Conservation (phyloP, 2,113 vertebrate genomes). For the Apistogramma diplotaenia region DNA sequence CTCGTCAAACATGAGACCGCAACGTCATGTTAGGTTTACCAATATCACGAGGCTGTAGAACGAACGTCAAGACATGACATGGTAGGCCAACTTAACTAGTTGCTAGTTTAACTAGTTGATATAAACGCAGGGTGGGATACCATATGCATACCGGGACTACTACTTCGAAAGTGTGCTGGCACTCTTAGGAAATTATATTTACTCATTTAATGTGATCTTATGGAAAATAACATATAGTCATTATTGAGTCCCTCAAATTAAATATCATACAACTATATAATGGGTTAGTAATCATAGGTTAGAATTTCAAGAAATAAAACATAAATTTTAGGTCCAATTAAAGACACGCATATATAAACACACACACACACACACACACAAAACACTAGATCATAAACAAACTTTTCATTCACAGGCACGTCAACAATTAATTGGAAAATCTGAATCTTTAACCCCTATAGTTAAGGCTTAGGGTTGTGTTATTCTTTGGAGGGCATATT, state of each 20-base stretch:
- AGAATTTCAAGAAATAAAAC: neutral
- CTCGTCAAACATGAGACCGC: slow-evolving; percentile 60
- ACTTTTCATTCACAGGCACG: neutral
- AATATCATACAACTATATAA: neutral
- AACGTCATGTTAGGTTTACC: slow-evolving; percentile 84
- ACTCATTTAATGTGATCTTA: neutral
- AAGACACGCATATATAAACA: neutral
- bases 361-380: too few species aligned
- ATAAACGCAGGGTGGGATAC: slow-evolving; percentile 23
- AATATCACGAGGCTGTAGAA: slow-evolving; percentile 78
- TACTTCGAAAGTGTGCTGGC: neutral
- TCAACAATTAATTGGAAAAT: neutral
- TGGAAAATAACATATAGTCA: neutral
- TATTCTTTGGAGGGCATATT: neutral
- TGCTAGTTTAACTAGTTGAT: slow-evolving; percentile 63
- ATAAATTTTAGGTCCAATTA: neutral
- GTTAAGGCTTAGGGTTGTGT: neutral
- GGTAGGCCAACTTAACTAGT: slow-evolving; percentile 68
- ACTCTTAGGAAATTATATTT: neutral
- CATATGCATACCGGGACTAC: neutral
- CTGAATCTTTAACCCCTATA: neutral
- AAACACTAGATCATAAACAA: neutral
- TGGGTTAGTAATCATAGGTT: neutral
- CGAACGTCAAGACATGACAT: slow-evolving; percentile 75
- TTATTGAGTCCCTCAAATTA: neutral